Evolutionary conservation across 2,888 invertebrate genomes (phyloP).

Genomic region (Ephialtes manifestator): DNA sequence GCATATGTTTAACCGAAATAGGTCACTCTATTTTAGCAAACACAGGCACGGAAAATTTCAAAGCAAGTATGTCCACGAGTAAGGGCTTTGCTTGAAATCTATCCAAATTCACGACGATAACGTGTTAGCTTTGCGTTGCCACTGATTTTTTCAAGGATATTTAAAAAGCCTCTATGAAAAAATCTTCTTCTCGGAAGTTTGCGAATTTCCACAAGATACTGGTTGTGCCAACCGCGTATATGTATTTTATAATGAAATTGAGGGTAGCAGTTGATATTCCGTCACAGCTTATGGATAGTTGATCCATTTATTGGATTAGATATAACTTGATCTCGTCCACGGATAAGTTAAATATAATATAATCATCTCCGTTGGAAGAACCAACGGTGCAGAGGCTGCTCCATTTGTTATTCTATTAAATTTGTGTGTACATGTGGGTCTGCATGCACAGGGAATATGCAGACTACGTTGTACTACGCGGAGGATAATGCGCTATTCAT

Average conservation of each 20-base stretch:
- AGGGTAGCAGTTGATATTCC: background rate
- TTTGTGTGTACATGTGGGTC: slow-evolving; percentile 63
- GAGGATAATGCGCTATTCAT: slow-evolving; percentile 65
- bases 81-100: too few relatives aligned
- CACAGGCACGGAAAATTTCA: too few relatives aligned
- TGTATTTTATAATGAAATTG: slow-evolving; percentile 7
- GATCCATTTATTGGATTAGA: slow-evolving; percentile 43
- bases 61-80: too few relatives aligned
- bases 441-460: slow-evolving; percentile 1
- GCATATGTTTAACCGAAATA: too few relatives aligned
- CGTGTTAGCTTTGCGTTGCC: too few relatives aligned
- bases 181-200: too few relatives aligned
- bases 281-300: slow-evolving; percentile 10
- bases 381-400: slow-evolving; percentile 60
- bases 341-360: slow-evolving; percentile 27
- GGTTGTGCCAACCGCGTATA: too few relatives aligned
- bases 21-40: too few relatives aligned
- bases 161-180: too few relatives aligned
- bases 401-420: slow-evolving; percentile 84
- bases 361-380: slow-evolving; percentile 49
- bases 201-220: too few relatives aligned
- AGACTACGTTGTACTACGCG: slow-evolving; percentile 45
- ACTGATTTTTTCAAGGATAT: too few relatives aligned
- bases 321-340: slow-evolving; percentile 38
- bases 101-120: too few relatives aligned